Base-by-base conservation (phyloP, 1,140 invertebrate species). In the Drosophila sulfurigaster region DNA sequence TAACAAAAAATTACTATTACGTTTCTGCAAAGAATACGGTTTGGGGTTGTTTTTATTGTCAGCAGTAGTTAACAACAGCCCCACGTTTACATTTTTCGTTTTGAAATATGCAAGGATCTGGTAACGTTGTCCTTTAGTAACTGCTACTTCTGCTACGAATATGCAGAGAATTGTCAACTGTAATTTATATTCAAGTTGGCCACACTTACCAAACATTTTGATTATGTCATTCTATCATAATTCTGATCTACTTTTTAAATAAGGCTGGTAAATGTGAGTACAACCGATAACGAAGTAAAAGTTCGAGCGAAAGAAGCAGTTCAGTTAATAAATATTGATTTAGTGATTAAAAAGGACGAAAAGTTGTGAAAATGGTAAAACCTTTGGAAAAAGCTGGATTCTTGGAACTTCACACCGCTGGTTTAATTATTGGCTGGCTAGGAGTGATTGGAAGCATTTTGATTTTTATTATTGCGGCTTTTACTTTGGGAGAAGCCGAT, bases 381-480 rank as follows among this genome's bases (percentile, higher is more conserved):
- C 87, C 78, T 74, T 38, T 90, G 66, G 52, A 45, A 41, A 67
- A 16, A 10, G 58, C 78, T 0, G 81, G 57, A 11, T 75, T 71
- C 32, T 70, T 90, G 68, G 71, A 80, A 5, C 73, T 91, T 1
- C 71, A 74, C 49, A 91, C 89, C 25, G 78, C 76, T 15, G 89
- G 83, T 10, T 45, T 89, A 5, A 74, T 91, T 0, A 57, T 91
- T 6, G 89, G 83, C 5, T 91, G 83, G 88, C n/a, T 91, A 20
- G 79, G 79, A 0, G 13, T 71, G 1, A 32, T 82, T 10, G 49
- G 65, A 46, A 78, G 72, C 15, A 30, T 11, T 90, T n/a, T 43
- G 78, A 0, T n/a, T 5, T 43, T n/a, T 25, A 25, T 25, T 25
- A 0, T 25, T 25, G 20, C 20, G 20, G 20, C 20, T 25, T 25